Percentiles rank a stretch among this genome's conserved stretches.
Evolutionary conservation across 2,113 vertebrate species (phyloP).

Genomic region (Forbesichthys agassizii): DNA sequence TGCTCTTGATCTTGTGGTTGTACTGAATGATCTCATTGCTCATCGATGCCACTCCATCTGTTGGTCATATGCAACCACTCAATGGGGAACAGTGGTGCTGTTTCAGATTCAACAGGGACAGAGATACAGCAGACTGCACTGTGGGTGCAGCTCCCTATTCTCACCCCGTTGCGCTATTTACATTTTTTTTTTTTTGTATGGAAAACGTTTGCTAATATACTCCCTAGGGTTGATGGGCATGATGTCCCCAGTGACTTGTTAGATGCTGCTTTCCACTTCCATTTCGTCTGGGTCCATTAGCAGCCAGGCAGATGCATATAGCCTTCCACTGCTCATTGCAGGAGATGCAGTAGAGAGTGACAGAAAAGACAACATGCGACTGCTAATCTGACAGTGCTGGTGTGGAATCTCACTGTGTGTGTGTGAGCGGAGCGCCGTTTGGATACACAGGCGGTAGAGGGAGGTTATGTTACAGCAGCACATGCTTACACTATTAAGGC

Average conservation of each 20-base stretch:
- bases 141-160: slow-evolving; percentile 34
- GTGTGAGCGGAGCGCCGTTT: neutral
- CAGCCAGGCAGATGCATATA: slow-evolving; percentile 29
- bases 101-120: slow-evolving; percentile 20
- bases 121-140: slow-evolving; percentile 12
- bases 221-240: slow-evolving; percentile 42
- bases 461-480: no score
- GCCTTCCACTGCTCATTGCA: neutral
- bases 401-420: neutral
- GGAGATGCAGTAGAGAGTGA: slow-evolving; percentile 9
- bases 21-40: slow-evolving; percentile 19
- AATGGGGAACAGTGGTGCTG: slow-evolving; percentile 27
- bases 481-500: no score
- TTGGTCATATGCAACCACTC: slow-evolving; percentile 23
- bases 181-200: slow-evolving; percentile 43
- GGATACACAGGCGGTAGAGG: neutral
- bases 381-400: slow-evolving; percentile 1
- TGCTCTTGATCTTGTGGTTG: neutral
- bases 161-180: slow-evolving; percentile 31
- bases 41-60: neutral
- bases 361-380: slow-evolving; percentile 9
- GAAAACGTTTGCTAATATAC: slow-evolving; percentile 64
- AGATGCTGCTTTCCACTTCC: slow-evolving; percentile 60
- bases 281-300: slow-evolving; percentile 56
- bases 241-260: slow-evolving; percentile 69